Conservation (phyloP, 2,113 vertebrate genomes). For the Semnornis frantzii region DNA sequence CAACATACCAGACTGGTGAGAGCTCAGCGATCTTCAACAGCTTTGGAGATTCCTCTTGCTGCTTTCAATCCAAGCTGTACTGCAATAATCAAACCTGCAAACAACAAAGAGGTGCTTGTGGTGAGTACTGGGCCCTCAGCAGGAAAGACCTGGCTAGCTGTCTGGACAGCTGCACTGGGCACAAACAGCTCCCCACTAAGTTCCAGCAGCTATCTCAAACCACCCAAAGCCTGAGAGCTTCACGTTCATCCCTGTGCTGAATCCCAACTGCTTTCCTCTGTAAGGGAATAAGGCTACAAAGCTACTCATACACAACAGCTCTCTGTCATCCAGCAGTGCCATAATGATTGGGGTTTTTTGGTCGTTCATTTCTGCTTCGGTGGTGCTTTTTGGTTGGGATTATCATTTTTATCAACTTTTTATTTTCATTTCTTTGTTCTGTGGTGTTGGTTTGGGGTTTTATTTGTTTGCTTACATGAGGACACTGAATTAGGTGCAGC, state of each 20-base stretch:
- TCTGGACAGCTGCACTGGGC: not conserved
- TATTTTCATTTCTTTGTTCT: too few species aligned
- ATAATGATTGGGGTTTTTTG: accelerated
- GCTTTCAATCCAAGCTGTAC: conserved; percentile 17
- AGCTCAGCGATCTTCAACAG: conserved; percentile 5
- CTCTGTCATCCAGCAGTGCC: not conserved
- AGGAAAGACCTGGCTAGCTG: not conserved
- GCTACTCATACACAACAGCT: not conserved
- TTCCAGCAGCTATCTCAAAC: not conserved
- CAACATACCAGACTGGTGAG: conserved; percentile 54
- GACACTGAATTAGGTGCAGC: not conserved
- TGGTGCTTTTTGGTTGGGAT: not conserved
- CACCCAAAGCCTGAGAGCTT: not conserved
- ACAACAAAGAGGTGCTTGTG: not conserved
- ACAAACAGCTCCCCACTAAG: not conserved
- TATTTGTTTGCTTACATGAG: not conserved
- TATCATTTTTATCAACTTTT: not conserved
- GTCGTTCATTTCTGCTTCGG: not conserved
- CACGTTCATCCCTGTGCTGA: not conserved
- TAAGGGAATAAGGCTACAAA: not conserved
- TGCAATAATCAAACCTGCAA: conserved; percentile 38
- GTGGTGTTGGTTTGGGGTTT: not conserved
- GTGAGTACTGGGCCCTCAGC: not conserved
- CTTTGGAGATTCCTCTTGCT: not conserved
- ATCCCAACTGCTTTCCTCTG: not conserved